These are phyloP conservation scores for Morinoia aosen DNA, from an alignment of 2,888 invertebrate genomes.

Conservation along the genomic window DNA sequence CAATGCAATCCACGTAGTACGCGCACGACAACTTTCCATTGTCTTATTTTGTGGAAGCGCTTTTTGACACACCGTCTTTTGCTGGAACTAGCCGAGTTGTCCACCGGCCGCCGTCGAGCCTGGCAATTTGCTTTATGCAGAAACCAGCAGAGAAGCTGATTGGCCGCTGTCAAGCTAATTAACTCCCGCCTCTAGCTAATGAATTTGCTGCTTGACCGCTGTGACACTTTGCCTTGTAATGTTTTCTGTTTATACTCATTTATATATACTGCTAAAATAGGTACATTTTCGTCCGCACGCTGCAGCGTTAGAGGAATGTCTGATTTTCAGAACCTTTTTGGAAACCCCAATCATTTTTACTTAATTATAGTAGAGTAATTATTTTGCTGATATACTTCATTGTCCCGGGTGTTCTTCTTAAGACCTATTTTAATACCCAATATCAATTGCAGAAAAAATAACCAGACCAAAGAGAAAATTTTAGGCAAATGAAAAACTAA, in stretches of 20 bases:
- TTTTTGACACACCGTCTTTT: not conserved
- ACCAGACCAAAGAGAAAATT: too few species aligned
- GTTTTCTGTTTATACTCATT: not conserved
- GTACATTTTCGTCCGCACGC: too few species aligned
- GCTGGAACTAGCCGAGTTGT: not conserved
- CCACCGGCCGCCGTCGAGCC: not conserved
- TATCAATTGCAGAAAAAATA: too few species aligned
- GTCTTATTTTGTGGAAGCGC: not conserved
- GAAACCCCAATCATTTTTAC: too few species aligned
- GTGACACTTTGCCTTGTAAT: not conserved
- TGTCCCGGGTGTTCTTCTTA: too few species aligned
- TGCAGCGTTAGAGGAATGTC: too few species aligned
- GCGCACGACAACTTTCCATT: not conserved
- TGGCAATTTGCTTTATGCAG: not conserved
- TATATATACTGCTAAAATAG: too few species aligned
- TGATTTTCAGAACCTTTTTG: too few species aligned
- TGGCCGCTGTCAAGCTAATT: not conserved
- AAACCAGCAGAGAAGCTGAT: not conserved
- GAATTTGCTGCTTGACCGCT: not conserved
- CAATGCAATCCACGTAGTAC: not conserved
- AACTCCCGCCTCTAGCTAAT: not conserved
- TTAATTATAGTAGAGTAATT: too few species aligned
- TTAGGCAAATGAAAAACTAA: too few species aligned
- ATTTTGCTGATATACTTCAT: too few species aligned
- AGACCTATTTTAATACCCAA: too few species aligned